Conservation (phyloP, 2,797 vertebrate species). For the Crocidura indochinensis region DNA sequence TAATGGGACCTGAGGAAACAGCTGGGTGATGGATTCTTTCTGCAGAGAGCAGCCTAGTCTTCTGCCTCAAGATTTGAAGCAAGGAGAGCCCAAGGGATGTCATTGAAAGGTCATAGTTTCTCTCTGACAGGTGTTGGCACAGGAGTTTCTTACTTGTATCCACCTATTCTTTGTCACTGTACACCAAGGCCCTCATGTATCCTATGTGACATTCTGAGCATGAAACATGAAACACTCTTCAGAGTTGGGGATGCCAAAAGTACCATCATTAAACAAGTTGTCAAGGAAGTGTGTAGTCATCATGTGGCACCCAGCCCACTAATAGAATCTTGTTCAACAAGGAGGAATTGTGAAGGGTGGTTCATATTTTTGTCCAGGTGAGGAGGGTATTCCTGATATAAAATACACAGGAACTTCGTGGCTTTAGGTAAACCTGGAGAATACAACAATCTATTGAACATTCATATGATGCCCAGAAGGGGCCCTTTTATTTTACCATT, state of each 20-base stretch:
- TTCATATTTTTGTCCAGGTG: background rate
- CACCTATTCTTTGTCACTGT: slow-evolving; percentile 58
- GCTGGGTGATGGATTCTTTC: slow-evolving; percentile 71
- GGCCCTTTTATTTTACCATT: background rate
- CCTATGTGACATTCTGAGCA: background rate
- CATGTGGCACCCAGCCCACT: background rate
- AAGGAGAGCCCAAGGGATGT: slow-evolving; percentile 53
- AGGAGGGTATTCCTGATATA: background rate
- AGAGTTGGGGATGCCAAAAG: background rate
- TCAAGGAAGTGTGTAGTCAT: background rate
- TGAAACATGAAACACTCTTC: background rate
- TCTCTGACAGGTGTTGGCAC: slow-evolving; percentile 52
- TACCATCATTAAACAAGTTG: background rate
- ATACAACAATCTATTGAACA: background rate
- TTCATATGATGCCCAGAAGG: background rate
- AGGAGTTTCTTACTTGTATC: slow-evolving; percentile 29
- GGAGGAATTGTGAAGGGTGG: background rate
- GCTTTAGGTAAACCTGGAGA: background rate
- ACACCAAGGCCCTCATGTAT: background rate
- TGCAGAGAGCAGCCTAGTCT: slow-evolving; percentile 45
- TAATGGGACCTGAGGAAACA: slow-evolving; percentile 76
- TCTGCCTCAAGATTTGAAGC: slow-evolving; percentile 52
- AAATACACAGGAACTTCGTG: background rate
- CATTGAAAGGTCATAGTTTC: slow-evolving; percentile 68
- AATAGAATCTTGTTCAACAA: background rate